Evolutionary conservation across 2,113 vertebrate genomes (phyloP), one percentile per base, ranked within the genome.

Genomic region (Scartelaos histophorus): DNA sequence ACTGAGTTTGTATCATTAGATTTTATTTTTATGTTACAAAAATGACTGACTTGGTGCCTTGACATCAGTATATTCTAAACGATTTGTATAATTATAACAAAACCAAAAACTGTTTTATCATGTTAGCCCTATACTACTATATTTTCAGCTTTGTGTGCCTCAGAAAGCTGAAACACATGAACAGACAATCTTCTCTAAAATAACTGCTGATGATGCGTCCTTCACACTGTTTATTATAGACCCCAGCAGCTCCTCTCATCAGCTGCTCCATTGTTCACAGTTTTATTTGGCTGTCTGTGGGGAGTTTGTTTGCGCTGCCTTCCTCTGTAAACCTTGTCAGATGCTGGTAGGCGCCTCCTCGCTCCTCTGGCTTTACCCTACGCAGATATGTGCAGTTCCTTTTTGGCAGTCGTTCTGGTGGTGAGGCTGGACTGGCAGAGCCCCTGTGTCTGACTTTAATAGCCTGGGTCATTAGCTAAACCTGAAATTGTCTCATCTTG

Each of bases 261-360:
- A 75, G 76, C 78, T 78, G 79, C 75, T 77, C 77, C 82, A 46
- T 85, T 85, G 74, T 84, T 87, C 87, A 78, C 76, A 80, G 75
- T 57, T 79, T 74, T 89, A 79, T 81, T 92, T 88, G 85, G 84
- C 84, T 88, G 86, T 85, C 86, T 88, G 71, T 12, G 6, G 85
- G 79, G 81, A 72, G 46, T 82, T 70, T 77, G 67, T 82, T 84
- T 80, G 77, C 65, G 46, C 75, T 76, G 25, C 24, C 24, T 64
- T 69, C 71, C 60, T 69, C 66, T 67, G 61, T 77, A 87, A 83
- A 84, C 71, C 70, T 67, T 80, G 71, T 82, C 71, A 74, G 74
- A 90, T 75, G 62, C 78, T 82, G 80, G 83, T 76, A 82, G 74
- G 75, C 73, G 58, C 60, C 60, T 76, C 64, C 54, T 57, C 21